These are phyloP conservation scores for Desmodus rotundus DNA, from an alignment of 2,113 vertebrate species.

Conservation along the genomic window DNA sequence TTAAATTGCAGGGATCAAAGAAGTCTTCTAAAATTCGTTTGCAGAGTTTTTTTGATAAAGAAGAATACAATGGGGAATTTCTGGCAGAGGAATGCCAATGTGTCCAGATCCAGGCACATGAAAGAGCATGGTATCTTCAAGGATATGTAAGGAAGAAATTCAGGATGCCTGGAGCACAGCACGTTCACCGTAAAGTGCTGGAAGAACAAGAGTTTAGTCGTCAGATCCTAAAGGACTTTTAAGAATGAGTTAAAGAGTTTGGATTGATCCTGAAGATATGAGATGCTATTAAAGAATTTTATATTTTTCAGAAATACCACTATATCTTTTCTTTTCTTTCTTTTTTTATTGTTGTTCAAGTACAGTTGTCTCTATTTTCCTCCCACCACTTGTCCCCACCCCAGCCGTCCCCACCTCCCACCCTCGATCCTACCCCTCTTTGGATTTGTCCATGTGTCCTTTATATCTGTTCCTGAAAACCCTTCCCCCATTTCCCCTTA, in stretches of 20 bases:
- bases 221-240: background rate
- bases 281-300: background rate
- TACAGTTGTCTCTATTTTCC: too few species aligned
- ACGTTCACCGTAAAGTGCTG: background rate
- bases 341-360: too few species aligned
- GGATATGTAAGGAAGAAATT: background rate
- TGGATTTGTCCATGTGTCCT: too few species aligned
- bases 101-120: background rate
- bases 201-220: background rate
- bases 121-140: background rate
- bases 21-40: background rate
- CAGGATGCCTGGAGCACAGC: background rate
- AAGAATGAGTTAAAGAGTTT: background rate
- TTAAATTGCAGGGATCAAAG: background rate
- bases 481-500: too few species aligned
- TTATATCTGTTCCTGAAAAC: too few species aligned
- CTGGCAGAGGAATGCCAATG: background rate
- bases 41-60: background rate
- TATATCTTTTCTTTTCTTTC: too few species aligned
- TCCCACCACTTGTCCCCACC: too few species aligned
- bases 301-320: too few species aligned
- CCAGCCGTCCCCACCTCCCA: too few species aligned
- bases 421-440: too few species aligned
- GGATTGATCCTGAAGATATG: background rate
- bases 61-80: background rate